Evolutionary conservation across 2,888 invertebrate genomes (phyloP).

Genomic region (Balanococcus diminutus): DNA sequence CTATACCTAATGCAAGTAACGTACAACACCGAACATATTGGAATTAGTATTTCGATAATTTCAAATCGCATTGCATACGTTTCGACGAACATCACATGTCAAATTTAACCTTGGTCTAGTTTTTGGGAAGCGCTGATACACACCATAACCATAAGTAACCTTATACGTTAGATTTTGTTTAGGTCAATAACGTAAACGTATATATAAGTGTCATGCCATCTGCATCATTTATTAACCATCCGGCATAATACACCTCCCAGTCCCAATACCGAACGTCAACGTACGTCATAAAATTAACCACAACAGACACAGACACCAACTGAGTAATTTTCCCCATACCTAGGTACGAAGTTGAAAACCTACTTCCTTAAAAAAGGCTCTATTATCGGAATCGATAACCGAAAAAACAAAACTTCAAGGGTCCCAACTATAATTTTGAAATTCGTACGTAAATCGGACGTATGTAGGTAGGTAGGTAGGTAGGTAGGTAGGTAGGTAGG

Average conservation of each 20-base stretch:
- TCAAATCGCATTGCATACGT: neutral
- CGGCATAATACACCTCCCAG: neutral
- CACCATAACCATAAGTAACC: conserved; percentile 4
- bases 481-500: neutral
- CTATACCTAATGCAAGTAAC: too few species aligned
- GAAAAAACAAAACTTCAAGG: neutral
- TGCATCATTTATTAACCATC: conserved; percentile 35
- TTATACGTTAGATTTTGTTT: conserved; percentile 41
- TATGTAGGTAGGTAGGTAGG: neutral
- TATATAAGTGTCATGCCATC: conserved; percentile 29
- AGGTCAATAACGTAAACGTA: conserved; percentile 37
- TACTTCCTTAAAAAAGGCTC: neutral
- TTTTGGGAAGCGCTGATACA: conserved; percentile 34
- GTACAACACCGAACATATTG: neutral
- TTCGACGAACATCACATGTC: conserved; percentile 5
- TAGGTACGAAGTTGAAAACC: neutral
- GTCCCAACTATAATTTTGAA: neutral
- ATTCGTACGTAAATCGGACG: neutral
- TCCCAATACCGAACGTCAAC: neutral
- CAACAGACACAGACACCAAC: neutral
- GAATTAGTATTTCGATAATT: neutral
- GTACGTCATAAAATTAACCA: neutral
- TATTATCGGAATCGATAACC: neutral
- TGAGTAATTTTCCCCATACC: neutral
- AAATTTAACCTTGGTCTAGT: conserved; percentile 35